phyloP scores from a whole-genome alignment of 1,140 invertebrate species.

The Drosophila guanche region DNA sequence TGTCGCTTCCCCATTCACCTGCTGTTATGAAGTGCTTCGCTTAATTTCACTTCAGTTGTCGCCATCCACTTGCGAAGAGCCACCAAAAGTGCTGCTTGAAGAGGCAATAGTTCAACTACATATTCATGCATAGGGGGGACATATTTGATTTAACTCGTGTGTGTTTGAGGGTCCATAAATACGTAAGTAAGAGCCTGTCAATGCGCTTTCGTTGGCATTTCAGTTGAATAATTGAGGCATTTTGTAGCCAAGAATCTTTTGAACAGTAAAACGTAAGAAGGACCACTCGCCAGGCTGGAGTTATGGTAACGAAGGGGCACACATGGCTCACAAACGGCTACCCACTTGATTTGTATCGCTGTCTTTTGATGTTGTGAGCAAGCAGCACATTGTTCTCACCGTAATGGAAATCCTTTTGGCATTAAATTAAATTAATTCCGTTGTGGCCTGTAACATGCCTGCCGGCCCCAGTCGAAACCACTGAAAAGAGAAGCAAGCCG shows the following conservation, averaged over 20 bases:
- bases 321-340: constrained; percentile 10
- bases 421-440: constrained; percentile 43
- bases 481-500: neutral
- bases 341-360: constrained; percentile 50
- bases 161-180: neutral
- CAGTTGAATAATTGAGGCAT: constrained; percentile 58
- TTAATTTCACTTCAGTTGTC: no score
- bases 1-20: no score
- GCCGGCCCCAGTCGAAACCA: neutral
- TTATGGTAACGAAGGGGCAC: constrained; percentile 32
- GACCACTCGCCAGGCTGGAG: neutral
- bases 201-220: constrained; percentile 39
- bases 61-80: no score
- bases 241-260: constrained; percentile 34
- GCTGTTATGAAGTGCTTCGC: no score
- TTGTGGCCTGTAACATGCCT: neutral
- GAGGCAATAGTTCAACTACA: no score
- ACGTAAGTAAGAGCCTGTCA: neutral
- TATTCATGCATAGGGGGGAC: no score
- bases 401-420: constrained; percentile 7
- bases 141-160: no score
- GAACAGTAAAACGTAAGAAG: constrained; percentile 35
- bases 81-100: no score
- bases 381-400: no score
- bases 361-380: constrained; percentile 44